These are phyloP conservation scores for Butorides virescens DNA, from an alignment of 2,113 vertebrate genomes.

Conservation along the genomic window DNA sequence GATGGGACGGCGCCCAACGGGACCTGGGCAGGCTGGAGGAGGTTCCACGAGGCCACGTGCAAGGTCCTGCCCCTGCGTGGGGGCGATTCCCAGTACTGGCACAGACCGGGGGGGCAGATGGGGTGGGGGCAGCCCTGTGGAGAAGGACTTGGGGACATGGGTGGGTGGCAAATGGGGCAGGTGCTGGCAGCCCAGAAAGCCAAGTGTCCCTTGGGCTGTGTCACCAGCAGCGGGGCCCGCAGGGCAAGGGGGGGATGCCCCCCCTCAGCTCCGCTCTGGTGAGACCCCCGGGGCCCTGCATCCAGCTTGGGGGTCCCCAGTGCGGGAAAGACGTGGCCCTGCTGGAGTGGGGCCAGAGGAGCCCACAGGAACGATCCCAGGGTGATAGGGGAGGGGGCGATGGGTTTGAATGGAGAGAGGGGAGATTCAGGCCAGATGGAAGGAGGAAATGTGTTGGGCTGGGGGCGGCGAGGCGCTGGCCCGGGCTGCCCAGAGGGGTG, in stretches of 20 bases:
- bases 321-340: no score
- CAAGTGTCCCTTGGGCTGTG: accelerated
- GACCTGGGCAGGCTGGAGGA: no score
- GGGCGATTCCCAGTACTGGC: no score
- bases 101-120: no score
- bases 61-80: neutral
- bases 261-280: neutral
- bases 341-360: neutral
- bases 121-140: no score
- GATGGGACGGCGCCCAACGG: no score
- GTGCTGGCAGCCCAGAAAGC: neutral
- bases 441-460: no score
- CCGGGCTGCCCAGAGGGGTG: neutral
- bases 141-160: neutral
- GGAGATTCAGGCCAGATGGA: no score
- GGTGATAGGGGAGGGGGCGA: no score
- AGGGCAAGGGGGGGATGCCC: neutral
- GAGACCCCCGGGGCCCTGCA: neutral
- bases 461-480: no score
- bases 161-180: accelerated
- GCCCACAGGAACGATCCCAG: accelerated
- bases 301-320: neutral
- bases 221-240: neutral
- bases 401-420: no score
- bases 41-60: no score